phyloP scores from a whole-genome alignment of 2,888 invertebrate genomes.

The Metalampra italica region DNA sequence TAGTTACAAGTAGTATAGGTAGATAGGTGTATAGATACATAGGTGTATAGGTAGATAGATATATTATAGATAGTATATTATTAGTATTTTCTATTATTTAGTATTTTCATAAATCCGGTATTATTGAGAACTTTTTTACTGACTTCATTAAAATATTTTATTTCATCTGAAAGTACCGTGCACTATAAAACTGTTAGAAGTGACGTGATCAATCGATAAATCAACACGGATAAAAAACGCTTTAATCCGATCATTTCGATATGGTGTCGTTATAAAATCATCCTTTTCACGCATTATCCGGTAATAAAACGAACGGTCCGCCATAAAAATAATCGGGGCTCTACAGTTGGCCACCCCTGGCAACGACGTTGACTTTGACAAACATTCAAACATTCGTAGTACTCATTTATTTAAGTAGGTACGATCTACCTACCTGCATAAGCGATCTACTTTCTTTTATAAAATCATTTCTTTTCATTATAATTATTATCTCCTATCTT shows the following conservation, averaged over 20 bases:
- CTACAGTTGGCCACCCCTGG: conserved; percentile 51
- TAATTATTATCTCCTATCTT: too few species aligned
- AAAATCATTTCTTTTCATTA: too few species aligned
- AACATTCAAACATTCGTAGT: not conserved
- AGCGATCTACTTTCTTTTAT: too few species aligned
- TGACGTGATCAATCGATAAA: conserved; percentile 42
- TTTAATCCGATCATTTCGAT: conserved; percentile 61
- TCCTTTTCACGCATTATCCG: conserved; percentile 67
- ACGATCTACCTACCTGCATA: too few species aligned
- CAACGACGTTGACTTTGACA: conserved; percentile 11
- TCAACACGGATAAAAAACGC: conserved; percentile 58
- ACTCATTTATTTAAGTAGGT: too few species aligned
- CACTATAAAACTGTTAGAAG: not conserved
- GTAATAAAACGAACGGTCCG: conserved; percentile 44
- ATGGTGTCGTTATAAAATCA: conserved; percentile 57
- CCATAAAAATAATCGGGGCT: conserved; percentile 46
- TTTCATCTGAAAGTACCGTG: not conserved
- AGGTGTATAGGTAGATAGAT: too few species aligned
- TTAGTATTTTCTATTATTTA: too few species aligned
- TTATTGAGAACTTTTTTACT: not conserved
- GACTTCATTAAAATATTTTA: not conserved
- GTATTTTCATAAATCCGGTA: too few species aligned
- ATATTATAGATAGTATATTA: too few species aligned
- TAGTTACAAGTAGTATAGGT: too few species aligned
- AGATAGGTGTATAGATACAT: too few species aligned